A percentile compares a stretch with the other conserved stretches of the same genome.
Evolutionary conservation across 2,113 vertebrate species (phyloP).

Genomic region (Leucoraja erinaceus): DNA sequence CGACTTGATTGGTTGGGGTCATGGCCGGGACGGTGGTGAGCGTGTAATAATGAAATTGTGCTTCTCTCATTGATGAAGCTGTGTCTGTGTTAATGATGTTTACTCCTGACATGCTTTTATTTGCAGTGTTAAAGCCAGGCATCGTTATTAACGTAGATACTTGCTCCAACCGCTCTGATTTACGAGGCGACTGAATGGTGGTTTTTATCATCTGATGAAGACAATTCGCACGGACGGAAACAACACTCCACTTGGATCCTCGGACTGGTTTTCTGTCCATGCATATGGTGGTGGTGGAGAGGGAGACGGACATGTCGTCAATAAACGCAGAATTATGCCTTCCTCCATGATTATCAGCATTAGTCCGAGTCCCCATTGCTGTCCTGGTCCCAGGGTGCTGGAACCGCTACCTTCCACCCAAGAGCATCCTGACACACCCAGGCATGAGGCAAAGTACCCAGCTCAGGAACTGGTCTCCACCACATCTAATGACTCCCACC

Average conservation of each 20-base stretch:
- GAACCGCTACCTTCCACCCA: too few relatives aligned
- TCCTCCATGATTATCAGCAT: background rate
- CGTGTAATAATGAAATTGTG: too few relatives aligned
- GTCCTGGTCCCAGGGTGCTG: background rate
- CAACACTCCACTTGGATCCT: background rate
- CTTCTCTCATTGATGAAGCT: background rate
- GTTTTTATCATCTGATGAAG: background rate
- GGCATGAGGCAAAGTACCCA: background rate
- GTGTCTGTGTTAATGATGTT: background rate
- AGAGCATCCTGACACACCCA: background rate
- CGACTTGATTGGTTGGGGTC: too few relatives aligned
- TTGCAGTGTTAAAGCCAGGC: background rate
- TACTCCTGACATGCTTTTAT: background rate
- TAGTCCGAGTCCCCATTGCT: background rate
- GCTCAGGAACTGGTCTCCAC: too few relatives aligned
- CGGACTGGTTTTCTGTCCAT: too few relatives aligned
- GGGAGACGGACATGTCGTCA: too few relatives aligned
- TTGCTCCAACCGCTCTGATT: background rate
- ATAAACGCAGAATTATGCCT: background rate
- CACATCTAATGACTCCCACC: too few relatives aligned
- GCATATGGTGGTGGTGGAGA: too few relatives aligned
- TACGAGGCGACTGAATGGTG: background rate
- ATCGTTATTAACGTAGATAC: background rate
- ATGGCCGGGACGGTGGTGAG: too few relatives aligned
- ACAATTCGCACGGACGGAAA: background rate